These are phyloP conservation scores for Conus canariensis DNA, from an alignment of 2,888 invertebrate genomes.

Conservation along the genomic window DNA sequence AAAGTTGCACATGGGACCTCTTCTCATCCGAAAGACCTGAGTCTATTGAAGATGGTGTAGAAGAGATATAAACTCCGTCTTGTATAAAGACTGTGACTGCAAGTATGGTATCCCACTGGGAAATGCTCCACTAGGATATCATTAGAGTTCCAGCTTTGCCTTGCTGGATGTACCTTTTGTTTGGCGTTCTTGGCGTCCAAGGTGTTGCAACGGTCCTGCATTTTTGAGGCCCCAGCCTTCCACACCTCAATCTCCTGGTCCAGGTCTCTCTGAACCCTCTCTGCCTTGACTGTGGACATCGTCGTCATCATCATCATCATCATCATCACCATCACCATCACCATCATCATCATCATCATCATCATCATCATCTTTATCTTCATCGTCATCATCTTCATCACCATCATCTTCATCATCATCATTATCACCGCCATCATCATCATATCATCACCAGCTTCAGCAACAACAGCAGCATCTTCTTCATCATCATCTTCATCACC, in stretches of 20 bases:
- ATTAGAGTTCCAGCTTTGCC: no score
- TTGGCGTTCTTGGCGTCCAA: conserved; percentile 54
- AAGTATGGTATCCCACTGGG: no score
- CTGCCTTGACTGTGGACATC: conserved; percentile 57
- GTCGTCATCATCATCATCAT: background rate
- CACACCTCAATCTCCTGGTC: conserved; percentile 60
- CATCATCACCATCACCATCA: background rate
- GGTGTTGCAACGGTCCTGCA: conserved; percentile 57
- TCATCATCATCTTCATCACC: background rate
- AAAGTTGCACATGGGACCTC: no score
- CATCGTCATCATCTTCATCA: background rate
- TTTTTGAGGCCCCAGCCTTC: conserved; percentile 60
- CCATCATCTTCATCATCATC: background rate
- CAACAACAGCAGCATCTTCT: background rate
- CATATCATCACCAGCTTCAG: background rate
- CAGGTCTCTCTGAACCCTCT: conserved; percentile 51
- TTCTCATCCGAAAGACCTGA: no score
- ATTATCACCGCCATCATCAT: background rate
- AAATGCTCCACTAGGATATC: no score
- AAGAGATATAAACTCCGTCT: no score
- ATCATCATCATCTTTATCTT: background rate
- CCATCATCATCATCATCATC: background rate
- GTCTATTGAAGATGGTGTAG: no score
- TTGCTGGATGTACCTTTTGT: conserved; percentile 48
- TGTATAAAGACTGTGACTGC: no score